Percentiles rank a stretch among this genome's conserved stretches.
phyloP scores from a whole-genome alignment of 2,113 vertebrate genomes.

The Sebastes fasciatus region DNA sequence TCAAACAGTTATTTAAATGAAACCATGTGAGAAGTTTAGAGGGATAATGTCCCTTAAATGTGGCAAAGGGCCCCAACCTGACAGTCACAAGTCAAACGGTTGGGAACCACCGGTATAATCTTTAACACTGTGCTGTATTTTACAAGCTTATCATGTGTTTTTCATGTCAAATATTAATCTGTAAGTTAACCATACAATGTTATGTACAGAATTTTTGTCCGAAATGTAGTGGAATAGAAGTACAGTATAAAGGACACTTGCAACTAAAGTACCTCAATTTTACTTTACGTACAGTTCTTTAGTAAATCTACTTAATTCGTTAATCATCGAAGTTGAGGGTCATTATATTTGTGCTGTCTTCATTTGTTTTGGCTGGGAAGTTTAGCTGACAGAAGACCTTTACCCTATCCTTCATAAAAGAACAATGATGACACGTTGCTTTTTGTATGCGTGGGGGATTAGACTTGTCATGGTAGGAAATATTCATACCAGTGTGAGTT shows the following conservation, averaged over 20 bases:
- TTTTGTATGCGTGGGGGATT: constrained; percentile 38
- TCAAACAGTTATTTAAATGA: constrained; percentile 20
- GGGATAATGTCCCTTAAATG: neutral
- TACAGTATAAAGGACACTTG: neutral
- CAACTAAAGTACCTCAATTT: neutral
- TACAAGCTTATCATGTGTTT: neutral
- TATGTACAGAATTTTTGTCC: neutral
- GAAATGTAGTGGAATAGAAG: neutral
- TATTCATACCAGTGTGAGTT: constrained; percentile 45
- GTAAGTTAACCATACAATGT: neutral
- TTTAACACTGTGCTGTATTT: neutral
- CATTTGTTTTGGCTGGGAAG: constrained; percentile 33
- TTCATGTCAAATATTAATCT: neutral
- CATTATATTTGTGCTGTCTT: constrained; percentile 5
- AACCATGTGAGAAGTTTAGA: constrained; percentile 6
- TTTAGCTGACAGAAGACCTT: constrained; percentile 27
- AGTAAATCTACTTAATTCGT: neutral
- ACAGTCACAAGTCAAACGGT: too few species aligned
- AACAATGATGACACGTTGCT: constrained; percentile 36
- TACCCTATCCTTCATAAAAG: constrained; percentile 18
- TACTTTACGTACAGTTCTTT: too few species aligned
- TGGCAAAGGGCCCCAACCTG: neutral
- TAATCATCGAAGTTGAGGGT: constrained; percentile 2
- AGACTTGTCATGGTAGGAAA: constrained; percentile 29
- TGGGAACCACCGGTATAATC: neutral